These are phyloP conservation scores for Tyto alba DNA, from an alignment of 2,113 vertebrate genomes.

Conservation along the genomic window DNA sequence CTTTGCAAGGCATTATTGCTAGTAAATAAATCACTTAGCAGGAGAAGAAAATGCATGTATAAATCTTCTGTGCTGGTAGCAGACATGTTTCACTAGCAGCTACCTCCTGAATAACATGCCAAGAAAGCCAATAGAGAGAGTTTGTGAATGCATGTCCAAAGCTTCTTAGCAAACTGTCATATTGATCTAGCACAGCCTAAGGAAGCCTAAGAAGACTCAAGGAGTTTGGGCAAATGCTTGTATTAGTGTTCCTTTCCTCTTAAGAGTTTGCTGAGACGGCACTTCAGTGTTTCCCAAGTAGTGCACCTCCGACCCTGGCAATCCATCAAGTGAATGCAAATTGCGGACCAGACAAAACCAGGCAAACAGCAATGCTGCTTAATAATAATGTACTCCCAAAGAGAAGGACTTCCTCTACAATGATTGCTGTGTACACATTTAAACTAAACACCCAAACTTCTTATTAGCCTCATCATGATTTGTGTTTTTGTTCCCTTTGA, in stretches of 20 bases:
- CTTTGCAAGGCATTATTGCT: conserved; percentile 61
- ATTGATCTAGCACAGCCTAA: conserved; percentile 75
- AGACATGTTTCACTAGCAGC: conserved; percentile 40
- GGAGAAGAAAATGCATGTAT: conserved; percentile 59
- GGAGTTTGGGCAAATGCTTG: conserved; percentile 76
- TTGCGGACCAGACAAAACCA: conserved; percentile 78
- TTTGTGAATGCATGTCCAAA: conserved; percentile 64
- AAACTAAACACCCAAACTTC: conserved; percentile 72
- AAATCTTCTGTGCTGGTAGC: conserved; percentile 52
- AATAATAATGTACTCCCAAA: conserved; percentile 71
- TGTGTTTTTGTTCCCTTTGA: conserved; percentile 73
- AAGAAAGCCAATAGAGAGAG: conserved; percentile 52
- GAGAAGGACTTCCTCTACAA: conserved; percentile 70
- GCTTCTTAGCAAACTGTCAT: conserved; percentile 74
- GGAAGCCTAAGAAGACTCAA: conserved; percentile 68
- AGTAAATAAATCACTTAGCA: conserved; percentile 66
- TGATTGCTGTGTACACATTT: conserved; percentile 78
- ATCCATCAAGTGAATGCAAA: conserved; percentile 83
- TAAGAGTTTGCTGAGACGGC: conserved; percentile 78
- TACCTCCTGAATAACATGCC: conserved; percentile 39
- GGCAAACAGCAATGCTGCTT: conserved; percentile 79
- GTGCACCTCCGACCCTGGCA: conserved; percentile 80
- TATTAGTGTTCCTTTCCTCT: conserved; percentile 70
- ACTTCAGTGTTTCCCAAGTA: conserved; percentile 80
- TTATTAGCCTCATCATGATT: conserved; percentile 70